Conservation (phyloP, 2,113 vertebrate genomes). For the Podilymbus podiceps region DNA sequence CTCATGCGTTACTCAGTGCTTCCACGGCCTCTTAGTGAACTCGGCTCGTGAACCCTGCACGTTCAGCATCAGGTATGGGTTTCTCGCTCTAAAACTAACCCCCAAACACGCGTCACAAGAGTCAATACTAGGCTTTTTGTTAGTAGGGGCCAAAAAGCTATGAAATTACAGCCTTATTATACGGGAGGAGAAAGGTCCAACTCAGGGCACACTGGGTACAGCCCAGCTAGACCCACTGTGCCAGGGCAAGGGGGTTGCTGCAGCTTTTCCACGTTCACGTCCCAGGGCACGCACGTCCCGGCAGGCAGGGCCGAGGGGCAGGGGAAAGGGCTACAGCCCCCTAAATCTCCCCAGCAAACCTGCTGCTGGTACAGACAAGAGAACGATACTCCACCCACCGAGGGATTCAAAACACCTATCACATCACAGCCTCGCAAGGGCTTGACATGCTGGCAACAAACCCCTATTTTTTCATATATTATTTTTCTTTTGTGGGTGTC, state of each 20-base stretch:
- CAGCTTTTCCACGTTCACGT: background rate
- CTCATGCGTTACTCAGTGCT: background rate
- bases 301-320: background rate
- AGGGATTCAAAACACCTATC: background rate
- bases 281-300: too few relatives aligned
- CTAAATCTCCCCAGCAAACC: background rate
- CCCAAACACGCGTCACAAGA: background rate
- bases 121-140: background rate
- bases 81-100: background rate
- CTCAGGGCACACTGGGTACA: fast-evolving
- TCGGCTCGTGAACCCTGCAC: background rate
- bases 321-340: background rate
- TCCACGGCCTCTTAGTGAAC: background rate
- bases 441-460: background rate
- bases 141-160: background rate
- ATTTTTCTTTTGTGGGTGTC: background rate
- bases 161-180: background rate
- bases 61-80: background rate
- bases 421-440: background rate
- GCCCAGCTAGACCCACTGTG: background rate
- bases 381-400: too few relatives aligned
- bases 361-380: background rate
- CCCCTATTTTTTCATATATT: fast-evolving
- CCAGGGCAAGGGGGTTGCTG: background rate
- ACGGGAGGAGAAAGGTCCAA: background rate